Evolutionary conservation across 2,888 invertebrate genomes (phyloP), one percentile per base, ranked within the genome.

Genomic region (Megamerina dolium): DNA sequence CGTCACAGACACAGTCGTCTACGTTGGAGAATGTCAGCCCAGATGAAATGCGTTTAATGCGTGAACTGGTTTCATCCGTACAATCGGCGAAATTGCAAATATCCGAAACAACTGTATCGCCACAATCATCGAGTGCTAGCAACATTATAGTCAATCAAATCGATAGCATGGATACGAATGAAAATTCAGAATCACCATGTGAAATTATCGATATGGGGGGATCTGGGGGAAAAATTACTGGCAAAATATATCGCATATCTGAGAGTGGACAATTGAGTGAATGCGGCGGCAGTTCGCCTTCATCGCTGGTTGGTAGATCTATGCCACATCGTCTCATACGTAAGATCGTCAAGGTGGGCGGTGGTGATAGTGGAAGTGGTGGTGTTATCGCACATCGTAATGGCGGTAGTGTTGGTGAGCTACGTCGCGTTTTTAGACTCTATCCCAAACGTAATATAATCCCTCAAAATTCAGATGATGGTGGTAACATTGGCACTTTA

Each of bases 1-100:
- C 32, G 23, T 2, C 35, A 13, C n/a, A n/a, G n/a, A n/a, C n/a
- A n/a, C n/a, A n/a, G n/a, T n/a, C n/a, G n/a, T n/a, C n/a, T n/a
- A n/a, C n/a, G n/a, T 4, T n/a, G 13, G 18, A 29, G 12, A 8
- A 17, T 2, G 30, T 44, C 2, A 19, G 21, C 19, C 4, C 55
- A 52, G 10, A 46, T 54, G 9, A 65, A 40, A 30, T 65, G 35
- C 54, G 55, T 9, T 50, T 65, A 6, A 44, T 66, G 14, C 51
- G 64, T 2, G 64, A 65, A 42, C 42, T 65, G 12, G 66, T 57
- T 1, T 48, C 59, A 13, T 37, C 66, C 41, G 58, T 65, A 2
- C 53, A 54, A 5, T 60, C 65, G 0, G 57, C 59, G 4, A 64
- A 64, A n/a, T n/a, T n/a, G 46, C 48, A 39, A 2, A 53, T 57